Percentiles rank a stretch among this genome's conserved stretches.
phyloP scores from a whole-genome alignment of 2,888 invertebrate species.

The Agrypnus murinus region DNA sequence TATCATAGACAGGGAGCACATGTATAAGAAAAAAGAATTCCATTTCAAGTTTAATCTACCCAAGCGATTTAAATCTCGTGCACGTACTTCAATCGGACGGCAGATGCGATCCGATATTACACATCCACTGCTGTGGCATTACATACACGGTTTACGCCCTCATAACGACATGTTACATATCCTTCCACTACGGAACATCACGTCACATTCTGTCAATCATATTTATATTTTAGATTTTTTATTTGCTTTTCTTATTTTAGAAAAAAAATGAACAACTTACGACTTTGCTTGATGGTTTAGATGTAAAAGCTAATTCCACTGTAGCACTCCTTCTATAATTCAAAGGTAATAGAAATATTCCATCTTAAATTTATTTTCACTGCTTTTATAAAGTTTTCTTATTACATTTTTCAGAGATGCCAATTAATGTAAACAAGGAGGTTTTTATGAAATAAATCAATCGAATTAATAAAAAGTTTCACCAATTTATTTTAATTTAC shows the following conservation, averaged over 20 bases:
- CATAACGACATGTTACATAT: slow-evolving; percentile 58
- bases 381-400: too few species aligned
- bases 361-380: too few species aligned
- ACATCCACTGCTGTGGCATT: slow-evolving; percentile 59
- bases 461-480: too few species aligned
- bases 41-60: slow-evolving; percentile 66
- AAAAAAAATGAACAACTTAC: too few species aligned
- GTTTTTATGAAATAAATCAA: too few species aligned
- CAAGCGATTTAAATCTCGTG: slow-evolving; percentile 66
- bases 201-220: slow-evolving; percentile 54
- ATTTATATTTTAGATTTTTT: slow-evolving; percentile 50
- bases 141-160: slow-evolving; percentile 64
- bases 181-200: slow-evolving; percentile 42
- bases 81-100: slow-evolving; percentile 67
- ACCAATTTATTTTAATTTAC: too few species aligned
- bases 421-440: too few species aligned
- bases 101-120: slow-evolving; percentile 67
- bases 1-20: slow-evolving; percentile 63
- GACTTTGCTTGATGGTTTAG: too few species aligned
- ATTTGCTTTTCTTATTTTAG: slow-evolving; percentile 12
- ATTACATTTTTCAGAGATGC: too few species aligned
- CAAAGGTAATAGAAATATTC: too few species aligned
- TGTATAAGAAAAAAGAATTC: slow-evolving; percentile 65
- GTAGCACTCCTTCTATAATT: too few species aligned
- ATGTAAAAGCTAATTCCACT: too few species aligned